Base-by-base conservation (phyloP, 2,797 vertebrate species). In the Danio albolineatus region DNA sequence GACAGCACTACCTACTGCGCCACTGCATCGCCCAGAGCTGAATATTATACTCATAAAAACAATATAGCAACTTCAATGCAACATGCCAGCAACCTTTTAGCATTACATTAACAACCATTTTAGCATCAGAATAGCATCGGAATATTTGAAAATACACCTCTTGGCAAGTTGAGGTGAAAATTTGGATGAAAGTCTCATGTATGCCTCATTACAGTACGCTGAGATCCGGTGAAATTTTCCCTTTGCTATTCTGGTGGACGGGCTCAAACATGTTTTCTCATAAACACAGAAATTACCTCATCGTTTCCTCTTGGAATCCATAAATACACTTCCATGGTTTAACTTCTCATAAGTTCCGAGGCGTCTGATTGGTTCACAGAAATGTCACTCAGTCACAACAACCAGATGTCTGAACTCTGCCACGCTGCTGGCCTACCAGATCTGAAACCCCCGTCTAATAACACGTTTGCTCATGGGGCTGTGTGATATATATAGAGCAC, bases 401-500 rank as follows among this genome's bases (percentile, higher is more conserved):
- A 13, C 51, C 67, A 77, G 51, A 66, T 41, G 54, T 82, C 21
- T 73, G 53, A 74, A 73, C 38, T 69, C 56, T 65, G 66, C 82
- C 36, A 79, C 44, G 49, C 76, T 79, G 61, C 73, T 64, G 62
- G 54, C 72, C 46, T 51, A 65, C 82, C 10, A 28, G 70, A 54
- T 67, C 54, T 61, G 36, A 70, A 83, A 80, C 57, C 76, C 56
- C 62, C 28, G 8, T 61, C 44, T 82, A 85, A 84, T 84, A 84
- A 82, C 79, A 85, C 54, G 62, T 65, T 82, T 85, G 76, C 61
- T 83, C 44, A 72, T 74, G 73, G 46, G 74, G n/a, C 61, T 12
- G 7, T 14, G 66, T 36, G 79, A 70, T 82, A 78, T 86, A 86
- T 82, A 84, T 82, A 86, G 76, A 79, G 61, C 49, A 39, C 77